Evolutionary conservation across 2,113 vertebrate genomes (phyloP).

Genomic region (Gambusia holbrooki): DNA sequence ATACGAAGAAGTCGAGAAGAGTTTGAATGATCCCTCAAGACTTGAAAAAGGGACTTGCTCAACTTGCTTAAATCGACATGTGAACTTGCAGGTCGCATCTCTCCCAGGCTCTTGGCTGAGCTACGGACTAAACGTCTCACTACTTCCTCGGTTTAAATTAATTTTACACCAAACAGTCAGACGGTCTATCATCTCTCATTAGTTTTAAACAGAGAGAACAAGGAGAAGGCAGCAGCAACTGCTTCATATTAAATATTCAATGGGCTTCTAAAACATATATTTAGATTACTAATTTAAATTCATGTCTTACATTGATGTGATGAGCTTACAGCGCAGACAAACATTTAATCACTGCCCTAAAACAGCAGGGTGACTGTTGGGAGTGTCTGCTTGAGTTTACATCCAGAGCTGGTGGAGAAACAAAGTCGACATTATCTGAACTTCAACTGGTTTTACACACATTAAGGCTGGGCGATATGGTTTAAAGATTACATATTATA

Average conservation of each 20-base stretch:
- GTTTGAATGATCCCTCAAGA: slow-evolving; percentile 57
- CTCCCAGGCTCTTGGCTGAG: slow-evolving; percentile 3
- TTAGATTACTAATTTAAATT: slow-evolving; percentile 26
- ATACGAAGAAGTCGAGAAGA: slow-evolving; percentile 60
- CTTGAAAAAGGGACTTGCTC: slow-evolving; percentile 24
- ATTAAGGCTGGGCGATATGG: too few species aligned
- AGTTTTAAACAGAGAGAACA: slow-evolving; percentile 11
- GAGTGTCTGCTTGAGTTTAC: background rate
- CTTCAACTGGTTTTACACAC: background rate
- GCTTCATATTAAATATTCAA: slow-evolving; percentile 11
- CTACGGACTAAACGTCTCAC: slow-evolving; percentile 35
- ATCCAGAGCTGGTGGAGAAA: background rate
- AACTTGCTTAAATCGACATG: slow-evolving; percentile 33
- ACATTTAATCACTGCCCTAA: slow-evolving; percentile 17
- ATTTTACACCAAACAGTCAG: slow-evolving; percentile 25
- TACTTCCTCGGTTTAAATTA: slow-evolving; percentile 9
- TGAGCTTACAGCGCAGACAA: background rate
- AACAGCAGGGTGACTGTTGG: slow-evolving; percentile 10
- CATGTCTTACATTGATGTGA: slow-evolving; percentile 3
- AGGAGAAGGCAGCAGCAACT: background rate
- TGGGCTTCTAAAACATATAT: slow-evolving; percentile 21
- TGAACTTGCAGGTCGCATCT: slow-evolving; percentile 20
- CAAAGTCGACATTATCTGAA: background rate
- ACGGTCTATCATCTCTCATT: slow-evolving; percentile 20
- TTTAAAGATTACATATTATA: too few species aligned